phyloP scores from a whole-genome alignment of 2,888 invertebrate genomes.

The Cremastinae sp. region DNA sequence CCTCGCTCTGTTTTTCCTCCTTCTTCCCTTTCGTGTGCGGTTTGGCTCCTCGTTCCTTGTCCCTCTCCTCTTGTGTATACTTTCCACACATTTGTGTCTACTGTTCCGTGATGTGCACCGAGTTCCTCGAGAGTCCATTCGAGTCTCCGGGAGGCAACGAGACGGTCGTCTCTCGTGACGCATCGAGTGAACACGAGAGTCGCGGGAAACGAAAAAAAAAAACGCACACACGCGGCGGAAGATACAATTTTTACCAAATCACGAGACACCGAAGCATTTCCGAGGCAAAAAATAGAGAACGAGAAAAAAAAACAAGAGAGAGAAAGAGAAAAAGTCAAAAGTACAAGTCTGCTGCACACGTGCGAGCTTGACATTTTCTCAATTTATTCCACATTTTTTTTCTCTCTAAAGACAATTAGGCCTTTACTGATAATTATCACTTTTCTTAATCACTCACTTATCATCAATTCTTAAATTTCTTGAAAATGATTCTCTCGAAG shows the following conservation, averaged over 20 bases:
- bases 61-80: neutral
- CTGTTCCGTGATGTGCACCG: constrained; percentile 11
- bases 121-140: constrained; percentile 2
- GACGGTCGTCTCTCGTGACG: constrained; percentile 36
- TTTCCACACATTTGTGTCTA: neutral
- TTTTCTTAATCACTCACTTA: too few species aligned
- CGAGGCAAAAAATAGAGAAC: neutral
- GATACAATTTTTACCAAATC: constrained; percentile 12
- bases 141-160: constrained; percentile 47
- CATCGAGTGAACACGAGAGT: constrained; percentile 14
- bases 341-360: constrained; percentile 29
- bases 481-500: too few species aligned
- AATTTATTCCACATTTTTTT: constrained; percentile 6
- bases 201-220: constrained; percentile 13
- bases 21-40: neutral
- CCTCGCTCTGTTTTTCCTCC: constrained; percentile 2
- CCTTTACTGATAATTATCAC: neutral
- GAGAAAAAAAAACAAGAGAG: neutral
- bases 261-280: constrained; percentile 11
- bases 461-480: too few species aligned
- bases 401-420: neutral
- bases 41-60: neutral
- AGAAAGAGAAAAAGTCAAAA: neutral
- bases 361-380: constrained; percentile 9
- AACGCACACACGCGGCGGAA: neutral